A percentile compares a stretch with the other conserved stretches of the same genome.
Evolutionary conservation across 2,888 invertebrate species (phyloP).

Genomic region (Cephus nigrinus): DNA sequence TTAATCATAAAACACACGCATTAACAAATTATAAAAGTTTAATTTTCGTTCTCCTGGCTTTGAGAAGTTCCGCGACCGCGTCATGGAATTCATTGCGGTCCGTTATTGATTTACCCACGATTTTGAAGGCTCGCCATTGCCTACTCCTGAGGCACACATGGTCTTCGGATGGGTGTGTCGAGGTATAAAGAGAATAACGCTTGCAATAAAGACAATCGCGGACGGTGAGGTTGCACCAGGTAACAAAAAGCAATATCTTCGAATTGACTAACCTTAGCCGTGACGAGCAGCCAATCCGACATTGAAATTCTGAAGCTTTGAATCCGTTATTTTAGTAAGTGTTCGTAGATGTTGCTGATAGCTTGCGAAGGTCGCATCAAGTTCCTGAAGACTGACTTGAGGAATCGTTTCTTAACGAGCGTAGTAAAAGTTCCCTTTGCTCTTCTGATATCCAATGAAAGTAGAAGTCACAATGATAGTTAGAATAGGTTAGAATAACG

Average conservation of each 20-base stretch:
- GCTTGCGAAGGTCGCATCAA: not conserved
- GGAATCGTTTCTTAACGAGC: not conserved
- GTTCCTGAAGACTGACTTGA: not conserved
- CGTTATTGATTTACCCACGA: constrained; percentile 27
- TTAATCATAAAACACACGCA: not conserved
- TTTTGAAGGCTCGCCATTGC: constrained; percentile 38
- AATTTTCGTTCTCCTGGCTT: not conserved
- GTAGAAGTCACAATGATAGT: not conserved
- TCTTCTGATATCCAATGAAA: not conserved
- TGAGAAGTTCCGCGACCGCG: constrained; percentile 26
- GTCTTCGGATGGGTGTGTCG: constrained; percentile 22
- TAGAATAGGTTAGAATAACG: not conserved
- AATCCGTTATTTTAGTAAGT: not conserved
- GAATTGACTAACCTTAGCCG: not conserved
- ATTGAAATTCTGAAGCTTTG: not conserved
- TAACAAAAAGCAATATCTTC: not conserved
- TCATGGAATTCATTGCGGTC: constrained; percentile 45
- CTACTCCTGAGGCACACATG: constrained; percentile 25
- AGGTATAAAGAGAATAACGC: not conserved
- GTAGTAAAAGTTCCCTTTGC: not conserved
- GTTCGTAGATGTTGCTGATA: not conserved
- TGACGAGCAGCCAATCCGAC: not conserved
- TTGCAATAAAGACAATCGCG: too few species aligned
- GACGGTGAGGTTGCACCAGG: not conserved
- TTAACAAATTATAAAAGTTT: not conserved